Evolutionary conservation across 2,797 vertebrate genomes (phyloP).

Genomic region (Pteronotus mesoamericanus): DNA sequence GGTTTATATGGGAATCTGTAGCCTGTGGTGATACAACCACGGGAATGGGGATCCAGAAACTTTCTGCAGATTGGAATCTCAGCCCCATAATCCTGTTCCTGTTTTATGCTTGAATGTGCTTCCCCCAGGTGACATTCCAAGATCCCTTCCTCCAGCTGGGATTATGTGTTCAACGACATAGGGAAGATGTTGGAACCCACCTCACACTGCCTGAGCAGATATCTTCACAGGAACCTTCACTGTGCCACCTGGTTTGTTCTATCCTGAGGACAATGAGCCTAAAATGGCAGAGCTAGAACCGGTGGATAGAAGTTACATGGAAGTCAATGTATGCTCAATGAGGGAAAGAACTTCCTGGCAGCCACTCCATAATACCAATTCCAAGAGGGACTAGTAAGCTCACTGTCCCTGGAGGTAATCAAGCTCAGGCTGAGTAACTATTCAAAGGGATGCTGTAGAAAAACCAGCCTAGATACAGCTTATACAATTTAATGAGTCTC

Average conservation of each 20-base stretch:
- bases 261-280: not conserved
- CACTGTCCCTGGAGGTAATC: not conserved
- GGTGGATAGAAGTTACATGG: not conserved
- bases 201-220: not conserved
- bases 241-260: not conserved
- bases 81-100: not conserved
- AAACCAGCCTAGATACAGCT: not conserved
- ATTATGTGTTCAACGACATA: not conserved
- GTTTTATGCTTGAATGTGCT: not conserved
- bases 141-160: not conserved
- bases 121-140: not conserved
- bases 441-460: not conserved
- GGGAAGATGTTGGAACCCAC: not conserved
- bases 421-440: not conserved
- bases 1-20: not conserved
- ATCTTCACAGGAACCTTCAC: not conserved
- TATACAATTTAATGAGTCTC: not conserved
- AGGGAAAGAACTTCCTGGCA: not conserved
- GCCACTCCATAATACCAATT: not conserved
- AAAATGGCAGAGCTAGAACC: not conserved
- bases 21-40: not conserved
- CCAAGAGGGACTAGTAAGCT: not conserved
- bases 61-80: not conserved
- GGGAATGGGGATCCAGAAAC: not conserved
- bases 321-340: not conserved